Base-by-base conservation (phyloP, 2,797 vertebrate species). In the Echeneis naucrates region DNA sequence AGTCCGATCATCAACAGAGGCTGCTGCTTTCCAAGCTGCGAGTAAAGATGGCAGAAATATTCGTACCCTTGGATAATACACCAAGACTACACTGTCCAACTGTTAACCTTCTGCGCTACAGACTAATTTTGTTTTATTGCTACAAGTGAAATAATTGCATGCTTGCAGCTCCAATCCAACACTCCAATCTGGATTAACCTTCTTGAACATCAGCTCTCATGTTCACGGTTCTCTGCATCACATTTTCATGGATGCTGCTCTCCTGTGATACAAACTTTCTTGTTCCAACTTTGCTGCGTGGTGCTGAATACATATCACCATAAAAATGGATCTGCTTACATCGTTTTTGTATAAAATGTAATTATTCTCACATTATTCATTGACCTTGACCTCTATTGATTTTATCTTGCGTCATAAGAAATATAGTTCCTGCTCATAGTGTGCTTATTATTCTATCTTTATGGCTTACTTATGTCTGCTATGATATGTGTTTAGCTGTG, bases 11-110 rank as follows among this genome's bases (percentile, higher is more conserved):
- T 55, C 42, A 61, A 60, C 62, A 76, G 30, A 65, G 55, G 53
- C 66, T 78, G 72, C 64, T 80, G 72, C 64, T 72, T 40, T 62
- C 60, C 52, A 66, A 74, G 66, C 63, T 69, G 68, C 8, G 12
- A 38, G n/a, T 23, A 19, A n/a, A 38, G 17, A 69, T 37, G 24
- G 50, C 40, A 69, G 51, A 19, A 45, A 24, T 19, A 48, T 57
- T 44, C 47, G 54, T 26, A 37, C 42, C 17, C n/a, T 21, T 30
- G 44, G 40, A 59, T 42, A 40, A 16, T 23, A 57, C 50, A 69
- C 9, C 30, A 23, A 45, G 2, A 50, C 32, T 37, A 23, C 9
- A 45, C 33, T 4, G 3, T 40, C 24, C 37, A 16, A 60, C 52
- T 50, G 54, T 65, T 19, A 24, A 61, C 63, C 55, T 51, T 30